Conservation (phyloP, 2,113 vertebrate genomes). For the Lycaon pictus region DNA sequence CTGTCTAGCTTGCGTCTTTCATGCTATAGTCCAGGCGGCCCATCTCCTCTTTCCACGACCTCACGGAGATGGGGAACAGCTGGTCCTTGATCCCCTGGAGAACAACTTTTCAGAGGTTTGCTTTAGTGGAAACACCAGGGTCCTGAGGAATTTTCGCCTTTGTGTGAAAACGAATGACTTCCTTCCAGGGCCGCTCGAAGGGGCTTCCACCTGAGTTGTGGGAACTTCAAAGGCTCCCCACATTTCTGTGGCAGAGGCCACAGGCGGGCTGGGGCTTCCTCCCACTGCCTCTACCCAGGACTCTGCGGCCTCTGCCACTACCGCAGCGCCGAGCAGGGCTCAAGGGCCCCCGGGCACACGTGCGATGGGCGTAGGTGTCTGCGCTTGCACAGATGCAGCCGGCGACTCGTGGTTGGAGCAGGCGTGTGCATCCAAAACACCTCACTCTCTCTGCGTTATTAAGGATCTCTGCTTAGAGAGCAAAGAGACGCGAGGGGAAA, state of each 20-base stretch:
- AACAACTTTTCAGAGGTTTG: conserved; percentile 41
- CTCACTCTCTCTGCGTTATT: neutral
- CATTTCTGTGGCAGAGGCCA: conserved; percentile 56
- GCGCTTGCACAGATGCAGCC: neutral
- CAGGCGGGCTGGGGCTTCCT: conserved; percentile 57
- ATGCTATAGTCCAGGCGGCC: neutral
- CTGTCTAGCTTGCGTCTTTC: neutral
- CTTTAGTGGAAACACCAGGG: conserved; percentile 69
- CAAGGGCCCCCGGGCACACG: too few species aligned
- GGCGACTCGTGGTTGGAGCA: neutral
- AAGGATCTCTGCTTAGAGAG: conserved; percentile 1
- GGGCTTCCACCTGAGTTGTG: conserved; percentile 80
- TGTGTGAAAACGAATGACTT: conserved; percentile 77
- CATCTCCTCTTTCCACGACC: neutral
- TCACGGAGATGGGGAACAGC: conserved; percentile 49
- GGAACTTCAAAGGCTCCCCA: conserved; percentile 81
- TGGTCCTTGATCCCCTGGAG: conserved; percentile 37
- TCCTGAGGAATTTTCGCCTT: conserved; percentile 60
- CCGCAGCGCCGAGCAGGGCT: rapidly evolving
- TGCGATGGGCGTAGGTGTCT: neutral
- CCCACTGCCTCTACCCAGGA: conserved; percentile 68
- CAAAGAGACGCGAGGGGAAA: neutral
- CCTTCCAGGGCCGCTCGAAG: conserved; percentile 18
- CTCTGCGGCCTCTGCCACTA: neutral
- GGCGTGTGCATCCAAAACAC: neutral